phyloP scores from a whole-genome alignment of 2,113 vertebrate species.

The Manacus vitellinus region DNA sequence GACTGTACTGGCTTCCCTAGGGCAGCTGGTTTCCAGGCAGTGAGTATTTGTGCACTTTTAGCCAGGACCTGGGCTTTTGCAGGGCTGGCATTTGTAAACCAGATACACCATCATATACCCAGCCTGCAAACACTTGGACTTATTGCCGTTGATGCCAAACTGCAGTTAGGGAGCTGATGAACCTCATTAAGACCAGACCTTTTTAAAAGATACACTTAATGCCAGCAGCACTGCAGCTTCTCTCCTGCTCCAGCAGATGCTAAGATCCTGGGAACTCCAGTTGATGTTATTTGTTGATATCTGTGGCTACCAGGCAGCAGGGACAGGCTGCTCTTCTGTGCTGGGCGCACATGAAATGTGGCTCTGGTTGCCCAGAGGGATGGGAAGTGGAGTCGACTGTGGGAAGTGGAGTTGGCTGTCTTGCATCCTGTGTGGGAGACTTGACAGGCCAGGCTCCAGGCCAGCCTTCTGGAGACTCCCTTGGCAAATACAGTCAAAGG shows the following conservation, averaged over 20 bases:
- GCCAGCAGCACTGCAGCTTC: background rate
- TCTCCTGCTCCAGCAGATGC: background rate
- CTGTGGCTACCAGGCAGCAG: background rate
- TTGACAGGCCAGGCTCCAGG: background rate
- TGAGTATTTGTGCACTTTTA: background rate
- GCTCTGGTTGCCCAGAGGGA: background rate
- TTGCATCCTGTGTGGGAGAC: fast-evolving
- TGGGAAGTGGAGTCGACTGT: background rate
- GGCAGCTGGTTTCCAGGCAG: background rate
- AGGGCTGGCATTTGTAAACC: background rate
- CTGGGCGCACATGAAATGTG: background rate
- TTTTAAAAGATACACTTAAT: background rate
- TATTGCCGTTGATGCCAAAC: background rate
- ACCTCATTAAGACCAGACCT: background rate
- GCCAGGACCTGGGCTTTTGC: background rate
- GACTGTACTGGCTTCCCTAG: background rate
- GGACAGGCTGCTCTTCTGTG: background rate
- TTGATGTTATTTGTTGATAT: background rate
- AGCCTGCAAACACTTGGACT: background rate
- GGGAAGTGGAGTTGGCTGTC: background rate
- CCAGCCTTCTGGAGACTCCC: background rate
- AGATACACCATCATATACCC: background rate
- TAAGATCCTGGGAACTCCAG: background rate
- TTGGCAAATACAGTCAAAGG: background rate
- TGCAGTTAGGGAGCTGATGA: background rate